Conservation (phyloP, 1,140 invertebrate genomes). For the Calephelis nemesis region DNA sequence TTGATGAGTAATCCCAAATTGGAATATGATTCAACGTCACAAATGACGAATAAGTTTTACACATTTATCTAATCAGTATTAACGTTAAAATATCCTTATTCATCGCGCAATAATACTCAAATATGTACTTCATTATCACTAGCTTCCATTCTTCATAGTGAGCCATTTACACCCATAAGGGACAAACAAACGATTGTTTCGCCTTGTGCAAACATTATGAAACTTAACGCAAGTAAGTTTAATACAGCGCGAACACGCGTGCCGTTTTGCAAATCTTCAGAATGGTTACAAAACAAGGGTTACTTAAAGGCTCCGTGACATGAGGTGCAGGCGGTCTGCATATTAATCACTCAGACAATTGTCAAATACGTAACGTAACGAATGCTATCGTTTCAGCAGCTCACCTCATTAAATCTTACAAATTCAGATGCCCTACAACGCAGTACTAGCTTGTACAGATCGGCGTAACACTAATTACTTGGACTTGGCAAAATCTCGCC, state of each 20-base stretch:
- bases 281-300: constrained; percentile 62
- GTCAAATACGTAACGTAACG: constrained; percentile 35
- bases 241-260: constrained; percentile 47
- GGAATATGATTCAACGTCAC: neutral
- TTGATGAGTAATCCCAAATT: constrained; percentile 6
- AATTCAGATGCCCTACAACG: constrained; percentile 32
- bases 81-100: neutral
- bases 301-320: constrained; percentile 51
- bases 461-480: neutral
- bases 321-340: constrained; percentile 46
- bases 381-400: neutral
- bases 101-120: neutral
- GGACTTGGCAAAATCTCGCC: no score
- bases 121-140: neutral
- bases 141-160: constrained; percentile 8
- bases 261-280: constrained; percentile 57
- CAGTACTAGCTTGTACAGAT: no score
- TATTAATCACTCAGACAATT: constrained; percentile 56
- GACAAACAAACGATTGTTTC: constrained; percentile 58
- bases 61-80: constrained; percentile 4
- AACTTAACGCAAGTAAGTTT: constrained; percentile 60
- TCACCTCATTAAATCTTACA: constrained; percentile 60
- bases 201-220: constrained; percentile 71
- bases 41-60: neutral
- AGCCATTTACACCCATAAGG: constrained; percentile 28